Percentiles rank a stretch among this genome's conserved stretches.
phyloP scores from a whole-genome alignment of 2,888 invertebrate species.

The Cloeon dipterum region DNA sequence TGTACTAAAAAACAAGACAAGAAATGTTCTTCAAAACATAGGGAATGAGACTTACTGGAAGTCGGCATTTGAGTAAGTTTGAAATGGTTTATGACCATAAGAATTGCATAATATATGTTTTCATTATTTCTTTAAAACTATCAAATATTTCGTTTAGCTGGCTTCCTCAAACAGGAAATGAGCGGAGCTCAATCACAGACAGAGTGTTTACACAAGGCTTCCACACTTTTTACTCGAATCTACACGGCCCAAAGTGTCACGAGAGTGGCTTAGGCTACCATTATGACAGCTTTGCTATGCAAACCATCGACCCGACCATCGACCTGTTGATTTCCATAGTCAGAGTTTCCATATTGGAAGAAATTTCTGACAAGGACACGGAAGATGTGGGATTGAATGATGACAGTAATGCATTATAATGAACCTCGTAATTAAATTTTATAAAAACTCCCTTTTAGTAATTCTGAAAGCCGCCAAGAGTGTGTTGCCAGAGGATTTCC shows the following conservation, averaged over 20 bases:
- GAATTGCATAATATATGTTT: not conserved
- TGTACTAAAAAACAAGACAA: constrained; percentile 18
- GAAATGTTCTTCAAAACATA: constrained; percentile 18
- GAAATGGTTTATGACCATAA: not conserved
- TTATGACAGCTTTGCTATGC: constrained; percentile 17
- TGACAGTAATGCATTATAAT: constrained; percentile 11
- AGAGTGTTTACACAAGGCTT: constrained; percentile 13
- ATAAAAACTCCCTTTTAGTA: constrained; percentile 13
- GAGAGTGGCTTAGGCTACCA: constrained; percentile 16
- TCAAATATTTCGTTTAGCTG: not conserved
- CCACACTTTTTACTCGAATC: constrained; percentile 18
- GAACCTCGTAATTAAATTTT: constrained; percentile 6
- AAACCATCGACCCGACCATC: constrained; percentile 14
- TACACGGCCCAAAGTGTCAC: constrained; percentile 13
- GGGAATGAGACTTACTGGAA: constrained; percentile 19
- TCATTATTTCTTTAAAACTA: no score
- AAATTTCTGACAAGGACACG: constrained; percentile 15
- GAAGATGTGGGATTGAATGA: constrained; percentile 8
- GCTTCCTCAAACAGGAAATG: not conserved
- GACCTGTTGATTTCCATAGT: constrained; percentile 18
- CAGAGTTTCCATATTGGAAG: constrained; percentile 17
- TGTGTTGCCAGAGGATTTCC: constrained; percentile 24
- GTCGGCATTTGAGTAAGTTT: constrained; percentile 13
- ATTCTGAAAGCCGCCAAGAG: constrained; percentile 23
- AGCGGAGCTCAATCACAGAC: not conserved